Base-by-base conservation (phyloP, 1,140 invertebrate species). In the Apocrypta bakeri region DNA sequence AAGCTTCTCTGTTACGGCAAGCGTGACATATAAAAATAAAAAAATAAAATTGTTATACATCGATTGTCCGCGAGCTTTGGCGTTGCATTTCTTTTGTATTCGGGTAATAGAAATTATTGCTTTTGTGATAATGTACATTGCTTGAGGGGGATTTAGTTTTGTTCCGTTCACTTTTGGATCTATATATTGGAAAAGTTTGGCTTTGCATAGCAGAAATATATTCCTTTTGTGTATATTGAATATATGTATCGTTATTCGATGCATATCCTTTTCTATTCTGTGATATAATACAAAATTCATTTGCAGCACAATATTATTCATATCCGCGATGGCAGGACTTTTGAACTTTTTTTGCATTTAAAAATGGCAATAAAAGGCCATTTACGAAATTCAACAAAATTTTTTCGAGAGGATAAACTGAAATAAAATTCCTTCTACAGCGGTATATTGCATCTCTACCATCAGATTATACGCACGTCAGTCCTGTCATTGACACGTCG, bases 401-500 rank as follows among this genome's bases (percentile, higher is more conserved):
- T n/a, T n/a, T n/a, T n/a, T n/a, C n/a, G n/a, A n/a, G n/a, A n/a
- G n/a, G n/a, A n/a, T n/a, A n/a, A n/a, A n/a, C n/a, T n/a, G n/a
- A n/a, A n/a, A n/a, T n/a, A n/a, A n/a, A n/a, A n/a, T n/a, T n/a
- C n/a, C n/a, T n/a, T n/a, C 24, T 24, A 2, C 25, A 12, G 11
- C 6, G 25, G 61, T 7, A 24, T 24, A n/a, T 17, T 75, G 1
- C 27, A n/a, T 27, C 64, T 48, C 21, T 78, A 9, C 48, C 14
- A 1, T 14, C 69, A 29, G 17, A 17, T 31, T 73, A 81, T 81
- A 64, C 24, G 42, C 66, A 71, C 61, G 31, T 3, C 71, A 74
- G 56, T 74, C 66, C 29, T 0, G 73, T 64, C 80, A 69, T 42
- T 82, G 61, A 77, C 73, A 63, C 31, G n/a, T 6, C 2, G 21